phyloP scores from a whole-genome alignment of 2,888 invertebrate genomes.

The Melanophora roralis region DNA sequence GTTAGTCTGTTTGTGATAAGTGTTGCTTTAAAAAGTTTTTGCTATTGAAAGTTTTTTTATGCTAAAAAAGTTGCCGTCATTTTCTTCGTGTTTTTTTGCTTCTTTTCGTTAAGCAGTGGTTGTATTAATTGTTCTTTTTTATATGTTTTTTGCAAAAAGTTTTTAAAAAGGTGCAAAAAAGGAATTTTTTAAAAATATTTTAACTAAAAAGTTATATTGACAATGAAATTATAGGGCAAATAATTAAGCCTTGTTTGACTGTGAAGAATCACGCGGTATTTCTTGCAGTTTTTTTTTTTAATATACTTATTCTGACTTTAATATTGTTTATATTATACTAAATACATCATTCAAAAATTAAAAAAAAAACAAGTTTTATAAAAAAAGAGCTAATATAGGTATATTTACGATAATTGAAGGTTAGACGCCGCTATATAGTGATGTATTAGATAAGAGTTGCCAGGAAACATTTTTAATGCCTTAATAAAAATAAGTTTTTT shows the following conservation, averaged over 20 bases:
- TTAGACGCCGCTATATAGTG: constrained; percentile 65
- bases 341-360: too few relatives aligned
- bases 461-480: background rate
- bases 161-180: background rate
- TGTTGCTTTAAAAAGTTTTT: too few relatives aligned
- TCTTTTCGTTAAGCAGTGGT: constrained; percentile 48
- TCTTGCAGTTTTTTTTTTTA: background rate
- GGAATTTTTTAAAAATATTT: constrained; percentile 2
- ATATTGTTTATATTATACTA: too few relatives aligned
- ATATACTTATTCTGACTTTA: too few relatives aligned
- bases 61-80: constrained; percentile 50
- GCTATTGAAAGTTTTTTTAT: constrained; percentile 49
- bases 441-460: constrained; percentile 36
- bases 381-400: too few relatives aligned
- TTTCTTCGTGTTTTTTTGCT: constrained; percentile 30
- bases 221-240: constrained; percentile 20
- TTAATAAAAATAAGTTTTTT: background rate
- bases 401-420: constrained; percentile 72
- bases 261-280: constrained; percentile 63
- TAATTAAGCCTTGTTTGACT: background rate
- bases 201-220: background rate
- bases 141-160: constrained; percentile 29
- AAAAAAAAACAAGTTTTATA: too few relatives aligned
- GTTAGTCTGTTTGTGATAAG: constrained; percentile 14
- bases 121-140: constrained; percentile 42